Evolutionary conservation across 2,113 vertebrate genomes (phyloP), one percentile per base, ranked within the genome.

Genomic region (Tonatia bakeri): DNA sequence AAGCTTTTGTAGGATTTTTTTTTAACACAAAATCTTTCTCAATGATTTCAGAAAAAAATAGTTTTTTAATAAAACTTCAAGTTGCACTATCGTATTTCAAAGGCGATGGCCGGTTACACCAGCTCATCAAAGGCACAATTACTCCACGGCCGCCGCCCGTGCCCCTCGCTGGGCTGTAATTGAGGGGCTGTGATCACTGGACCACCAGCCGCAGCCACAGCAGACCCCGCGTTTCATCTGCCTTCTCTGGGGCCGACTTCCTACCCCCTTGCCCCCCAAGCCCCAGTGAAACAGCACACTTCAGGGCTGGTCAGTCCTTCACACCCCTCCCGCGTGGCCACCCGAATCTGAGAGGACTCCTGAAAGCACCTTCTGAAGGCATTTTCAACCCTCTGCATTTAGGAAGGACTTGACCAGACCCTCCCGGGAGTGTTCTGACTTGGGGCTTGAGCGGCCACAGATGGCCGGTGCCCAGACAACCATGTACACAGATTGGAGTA

Each of bases 41-140:
- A 97, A 95, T 94, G 70, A 92, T 96, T 98, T 90, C 96, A 97
- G 96, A 92, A 98, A 98, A 98, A 98, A 98, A 79, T 86, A 90
- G 92, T 97, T 98, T 98, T 98, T 98, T 98, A 98, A 98, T 98
- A 98, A 98, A 98, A 97, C 97, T 97, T 97, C 79, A 95, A 98
- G 98, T 98, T 98, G 97, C 75, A 85, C 97, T 98, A 98, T 99
- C 98, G 79, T 96, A 98, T 99, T 99, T 99, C 99, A 99, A 99
- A 99, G 98, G 97, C 98, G 91, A 96, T 9, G 96, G 95, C 93
- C 95, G 97, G 97, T 96, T 96, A 97, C 97, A 97, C 98, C 98
- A 96, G 96, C 98, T 98, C 98, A 98, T 99, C 98, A 98, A 98
- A 98, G 98, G 98, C 96, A 97, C 98, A 98, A 98, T 98, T 98